Base-by-base conservation (phyloP, 2,797 vertebrate species). In the Gallinago solitaria region DNA sequence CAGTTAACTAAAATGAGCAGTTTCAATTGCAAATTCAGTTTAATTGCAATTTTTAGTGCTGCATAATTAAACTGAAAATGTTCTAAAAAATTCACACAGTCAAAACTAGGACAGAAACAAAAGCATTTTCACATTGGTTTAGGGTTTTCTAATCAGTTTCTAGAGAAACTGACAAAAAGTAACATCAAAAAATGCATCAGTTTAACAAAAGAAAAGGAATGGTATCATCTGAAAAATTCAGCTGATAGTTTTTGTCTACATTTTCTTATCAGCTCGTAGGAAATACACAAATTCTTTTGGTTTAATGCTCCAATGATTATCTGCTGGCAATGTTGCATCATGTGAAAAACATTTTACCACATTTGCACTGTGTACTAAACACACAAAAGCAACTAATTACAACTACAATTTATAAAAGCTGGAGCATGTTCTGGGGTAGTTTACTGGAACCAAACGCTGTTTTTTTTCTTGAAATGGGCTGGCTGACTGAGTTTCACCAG, bases 41-140 rank as follows among this genome's bases (percentile, higher is more conserved):
- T 97, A 97, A 97, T 94, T 96, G 94, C 92, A 96, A 94, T 83
- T 96, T 96, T 97, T 96, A 96, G 68, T 96, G 91, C 82, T 97
- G 84, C 92, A 95, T 96, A 97, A 97, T 97, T 96, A 96, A 97
- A 97, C 39, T 69, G 71, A 96, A 97, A 97, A 81, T 69, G 71
- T 93, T 95, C 68, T 89, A 33, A 88, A 94, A 80, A 91, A 93
- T 70, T 90, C 79, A 89, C 54, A 54, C 32, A 50, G 45, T 93
- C 64, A 91, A 96, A 96, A 93, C 67, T 48, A 81, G 83, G 39
- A 89, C 41, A 94, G 79, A 95, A 95, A 90, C 80, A 83, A 91
- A 96, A 92, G 53, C 24, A 83, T 76, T 89, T 89, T 71, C 77
- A 83, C 41, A 27, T 33, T 53, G 15, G 59, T 94, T 95, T 90